Evolutionary conservation across 2,797 vertebrate genomes (phyloP).

Genomic region (Lerista edwardsae): DNA sequence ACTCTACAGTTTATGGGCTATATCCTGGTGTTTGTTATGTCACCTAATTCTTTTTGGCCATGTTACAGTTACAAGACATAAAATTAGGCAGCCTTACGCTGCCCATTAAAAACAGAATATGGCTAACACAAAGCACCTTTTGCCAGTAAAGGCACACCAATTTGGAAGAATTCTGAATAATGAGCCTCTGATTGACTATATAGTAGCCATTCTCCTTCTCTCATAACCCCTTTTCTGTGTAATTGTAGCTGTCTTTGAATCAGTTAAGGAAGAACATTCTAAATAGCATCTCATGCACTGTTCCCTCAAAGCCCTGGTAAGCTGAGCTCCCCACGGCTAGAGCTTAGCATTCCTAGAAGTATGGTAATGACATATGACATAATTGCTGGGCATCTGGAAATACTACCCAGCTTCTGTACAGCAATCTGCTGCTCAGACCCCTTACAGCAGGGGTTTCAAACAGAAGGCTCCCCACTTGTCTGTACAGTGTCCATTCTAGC

Average conservation of each 20-base stretch:
- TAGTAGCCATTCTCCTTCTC: no score
- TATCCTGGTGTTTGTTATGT: slow-evolving; percentile 42
- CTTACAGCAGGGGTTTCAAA: no score
- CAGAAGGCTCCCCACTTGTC: no score
- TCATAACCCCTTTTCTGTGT: no score
- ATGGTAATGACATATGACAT: no score
- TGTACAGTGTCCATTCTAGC: no score
- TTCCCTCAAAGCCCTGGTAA: no score
- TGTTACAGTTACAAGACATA: not conserved
- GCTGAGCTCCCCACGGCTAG: no score
- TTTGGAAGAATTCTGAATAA: slow-evolving; percentile 9
- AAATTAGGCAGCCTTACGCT: not conserved
- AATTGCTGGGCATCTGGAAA: no score
- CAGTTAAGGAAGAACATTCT: not conserved
- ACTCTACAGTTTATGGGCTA: slow-evolving; percentile 40
- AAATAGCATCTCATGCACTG: not conserved
- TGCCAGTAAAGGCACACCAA: not conserved
- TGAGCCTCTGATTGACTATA: not conserved
- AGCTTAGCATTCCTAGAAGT: no score
- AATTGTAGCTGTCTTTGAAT: not conserved
- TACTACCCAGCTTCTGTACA: no score
- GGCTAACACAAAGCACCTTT: not conserved
- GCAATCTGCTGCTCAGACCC: no score
- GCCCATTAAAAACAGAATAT: slow-evolving; percentile 6
- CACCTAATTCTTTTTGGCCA: slow-evolving; percentile 35